Evolutionary conservation across 2,888 invertebrate species (phyloP).

Genomic region (Gryllus longicercus): DNA sequence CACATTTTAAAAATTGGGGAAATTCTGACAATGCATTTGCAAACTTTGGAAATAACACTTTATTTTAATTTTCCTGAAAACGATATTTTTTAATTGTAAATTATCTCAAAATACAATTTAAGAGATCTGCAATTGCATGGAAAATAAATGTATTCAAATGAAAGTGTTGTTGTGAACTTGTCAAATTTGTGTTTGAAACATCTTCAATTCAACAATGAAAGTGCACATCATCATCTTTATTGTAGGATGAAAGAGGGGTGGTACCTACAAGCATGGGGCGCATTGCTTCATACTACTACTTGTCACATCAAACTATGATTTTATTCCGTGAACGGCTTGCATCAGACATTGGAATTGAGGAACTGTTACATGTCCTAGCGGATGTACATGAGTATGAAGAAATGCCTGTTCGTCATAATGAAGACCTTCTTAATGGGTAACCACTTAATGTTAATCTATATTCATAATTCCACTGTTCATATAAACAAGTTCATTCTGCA

Average conservation of each 20-base stretch:
- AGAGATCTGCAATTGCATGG: no score
- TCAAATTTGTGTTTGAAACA: no score
- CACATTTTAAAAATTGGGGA: no score
- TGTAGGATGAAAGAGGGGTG: conserved; percentile 59
- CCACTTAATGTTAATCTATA: conserved; percentile 37
- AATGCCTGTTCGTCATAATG: conserved; percentile 96
- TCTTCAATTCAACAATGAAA: not conserved
- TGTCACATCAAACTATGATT: conserved; percentile 86
- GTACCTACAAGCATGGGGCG: conserved; percentile 78
- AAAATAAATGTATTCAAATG: no score
- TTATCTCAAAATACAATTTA: no score
- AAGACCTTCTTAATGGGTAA: conserved; percentile 87
- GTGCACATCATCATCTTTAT: conserved; percentile 26
- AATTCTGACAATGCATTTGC: no score
- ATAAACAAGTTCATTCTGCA: not conserved
- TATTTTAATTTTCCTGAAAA: no score
- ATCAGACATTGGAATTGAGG: conserved; percentile 62
- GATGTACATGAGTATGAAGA: conserved; percentile 87
- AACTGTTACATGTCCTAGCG: conserved; percentile 73
- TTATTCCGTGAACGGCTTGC: conserved; percentile 71
- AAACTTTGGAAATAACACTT: no score
- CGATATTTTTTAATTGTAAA: no score
- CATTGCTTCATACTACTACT: conserved; percentile 94
- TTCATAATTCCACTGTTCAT: no score
- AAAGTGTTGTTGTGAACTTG: no score